Base-by-base conservation (phyloP, 30 jellyfish, hydroid and myxozoan species). In the Cassiopea andromeda region DNA sequence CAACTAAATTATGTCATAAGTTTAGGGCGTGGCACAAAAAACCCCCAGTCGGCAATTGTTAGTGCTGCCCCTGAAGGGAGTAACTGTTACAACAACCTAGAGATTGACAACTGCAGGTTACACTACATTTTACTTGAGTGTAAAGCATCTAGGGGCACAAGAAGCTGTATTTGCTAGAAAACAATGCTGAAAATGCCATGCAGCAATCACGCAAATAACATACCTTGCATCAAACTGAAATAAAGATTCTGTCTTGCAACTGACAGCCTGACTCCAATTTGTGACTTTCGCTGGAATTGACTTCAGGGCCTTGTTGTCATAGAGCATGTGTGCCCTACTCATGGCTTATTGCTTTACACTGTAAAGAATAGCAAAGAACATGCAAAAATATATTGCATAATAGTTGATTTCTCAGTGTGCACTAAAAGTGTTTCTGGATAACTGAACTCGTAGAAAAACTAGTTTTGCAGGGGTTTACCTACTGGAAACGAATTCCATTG, bases 311-410 rank as follows among this genome's bases (percentile, higher is more conserved):
- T 83, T 82, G 85, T 95, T 76, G 54, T 88, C 98, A 91, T 95
- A 91, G 80, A 95, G 81, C 99, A 95, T 95, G 54, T 92, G 98
- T 2, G 98, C 97, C 10, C 99, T 97, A 78, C 99, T 95, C 99
- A 95, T 95, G 48, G 12, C 90, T 17, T 54, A 54, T 54, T 6
- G 64, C 64, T 54, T 54, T 54, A 10, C 12, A 54, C 64, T 10
- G 10, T 54, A 54, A 3, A 10, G 12, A 54, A 54, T 3, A 54
- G 64, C 7, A 6, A 54, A 54, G 64, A 3, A 3, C 12, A 3
- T 54, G 12, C 12, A 6, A 54, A 54, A 3, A 3, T 54, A 10
- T 10, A 6, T 54, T 3, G 12, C 64, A 54, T 3, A 3, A 10
- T 10, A 54, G 64, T 54, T 3, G 10, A 54, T 10, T 6, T 10